Base-by-base conservation (phyloP, 2,888 invertebrate species). In the Amblyjoppa proteus region DNA sequence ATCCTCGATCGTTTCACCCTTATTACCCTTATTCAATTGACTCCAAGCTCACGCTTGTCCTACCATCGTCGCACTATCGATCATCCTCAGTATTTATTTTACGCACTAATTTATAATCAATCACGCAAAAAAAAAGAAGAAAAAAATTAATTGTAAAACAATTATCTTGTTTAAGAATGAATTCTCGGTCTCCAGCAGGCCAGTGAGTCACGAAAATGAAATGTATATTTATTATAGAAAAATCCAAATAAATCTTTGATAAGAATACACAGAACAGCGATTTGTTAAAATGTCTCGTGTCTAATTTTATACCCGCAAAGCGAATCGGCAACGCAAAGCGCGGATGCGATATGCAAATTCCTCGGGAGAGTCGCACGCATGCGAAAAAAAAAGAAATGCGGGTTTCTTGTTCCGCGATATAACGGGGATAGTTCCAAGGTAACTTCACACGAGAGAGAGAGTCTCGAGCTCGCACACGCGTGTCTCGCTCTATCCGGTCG, bases 1-100 rank as follows among this genome's bases (percentile, higher is more conserved):
- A 64, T 70, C 16, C 78, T 68, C 34, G 16, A 61, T 25, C 61
- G 16, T 77, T 73, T 75, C 49, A 16, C 45, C 49, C 28, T 71
- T 49, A 16, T 61, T 68, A 64, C 76, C 64, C 56, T 74, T 83
- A 75, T 81, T 73, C 71, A 66, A 76, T 70, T 70, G 71, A 77
- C 77, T 38, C 68, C 49, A 11, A 56, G 79, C 71, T 70, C 81
- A 71, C 71, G 70, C 70, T 13, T 68, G 83, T 81, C 85, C 86
- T 85, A 83, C 86, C 80, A 69, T 86, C 83, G 81, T 84, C 78
- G 83, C 88, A 88, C 89, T 86, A 88, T 88, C 88, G 87, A 87
- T 89, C 89, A 90, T 89, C 81, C 80, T 84, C 87, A 87, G 87
- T 89, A 88, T 88, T 88, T 88, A 87, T 88, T 85, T 61, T 81